phyloP scores from a whole-genome alignment of 2,888 invertebrate species.

The Nysson spinosus region DNA sequence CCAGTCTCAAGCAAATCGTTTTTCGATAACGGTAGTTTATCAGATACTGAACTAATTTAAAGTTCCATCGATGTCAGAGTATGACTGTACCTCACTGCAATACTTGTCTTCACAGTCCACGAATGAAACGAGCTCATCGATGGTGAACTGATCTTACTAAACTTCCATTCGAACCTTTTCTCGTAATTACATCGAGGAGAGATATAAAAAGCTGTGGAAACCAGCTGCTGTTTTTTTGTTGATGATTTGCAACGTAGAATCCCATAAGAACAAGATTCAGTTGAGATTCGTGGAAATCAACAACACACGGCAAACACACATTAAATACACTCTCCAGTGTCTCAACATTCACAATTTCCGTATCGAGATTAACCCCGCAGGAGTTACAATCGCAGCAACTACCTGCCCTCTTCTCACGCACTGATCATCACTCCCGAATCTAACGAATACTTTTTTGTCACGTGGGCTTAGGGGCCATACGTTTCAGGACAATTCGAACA shows the following conservation, averaged over 20 bases:
- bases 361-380: too few species aligned
- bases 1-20: constrained; percentile 32
- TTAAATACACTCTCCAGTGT: too few species aligned
- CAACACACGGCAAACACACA: too few species aligned
- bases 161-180: neutral
- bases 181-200: too few species aligned
- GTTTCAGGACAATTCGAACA: neutral
- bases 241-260: too few species aligned
- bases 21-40: constrained; percentile 40
- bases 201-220: too few species aligned
- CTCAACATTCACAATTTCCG: too few species aligned
- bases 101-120: neutral
- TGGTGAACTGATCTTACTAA: neutral
- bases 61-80: constrained; percentile 17
- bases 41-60: constrained; percentile 41
- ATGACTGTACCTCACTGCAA: constrained; percentile 3
- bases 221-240: too few species aligned
- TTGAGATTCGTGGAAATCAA: neutral
- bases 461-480: neutral
- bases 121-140: neutral
- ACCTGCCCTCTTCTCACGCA: constrained; percentile 3
- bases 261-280: neutral
- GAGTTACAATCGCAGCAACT: too few species aligned
- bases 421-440: neutral
- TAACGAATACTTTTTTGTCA: neutral